These are phyloP conservation scores for Drepana falcataria DNA, from an alignment of 2,888 invertebrate species.

Conservation along the genomic window DNA sequence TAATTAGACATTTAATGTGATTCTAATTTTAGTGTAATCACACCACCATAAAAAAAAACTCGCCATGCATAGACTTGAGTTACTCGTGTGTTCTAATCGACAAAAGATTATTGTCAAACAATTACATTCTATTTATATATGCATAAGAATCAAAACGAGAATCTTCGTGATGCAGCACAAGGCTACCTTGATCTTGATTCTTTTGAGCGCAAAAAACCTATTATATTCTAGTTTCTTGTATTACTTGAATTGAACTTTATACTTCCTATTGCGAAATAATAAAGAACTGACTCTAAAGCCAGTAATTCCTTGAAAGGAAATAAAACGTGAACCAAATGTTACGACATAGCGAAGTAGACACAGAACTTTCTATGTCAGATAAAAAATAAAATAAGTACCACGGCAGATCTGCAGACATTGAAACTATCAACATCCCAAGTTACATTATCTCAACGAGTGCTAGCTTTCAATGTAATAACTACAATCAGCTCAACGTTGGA, in stretches of 20 bases:
- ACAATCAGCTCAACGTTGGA: no score
- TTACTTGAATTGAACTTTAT: background rate
- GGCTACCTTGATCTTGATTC: constrained; percentile 30
- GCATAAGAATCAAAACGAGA: constrained; percentile 26
- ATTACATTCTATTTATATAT: constrained; percentile 32
- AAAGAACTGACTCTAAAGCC: no score
- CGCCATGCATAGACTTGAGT: constrained; percentile 8
- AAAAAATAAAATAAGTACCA: no score
- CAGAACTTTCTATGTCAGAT: no score
- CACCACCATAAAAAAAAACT: constrained; percentile 7
- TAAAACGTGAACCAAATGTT: constrained; percentile 3
- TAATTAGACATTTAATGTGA: background rate
- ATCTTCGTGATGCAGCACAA: constrained; percentile 9
- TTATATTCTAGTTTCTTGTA: background rate
- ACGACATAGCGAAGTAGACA: background rate
- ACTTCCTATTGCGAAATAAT: no score
- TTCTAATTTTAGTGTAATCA: background rate
- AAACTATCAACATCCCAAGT: constrained; percentile 3
- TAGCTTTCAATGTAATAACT: constrained; percentile 9
- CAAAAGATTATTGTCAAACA: constrained; percentile 29
- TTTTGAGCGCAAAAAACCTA: background rate
- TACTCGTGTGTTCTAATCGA: constrained; percentile 24
- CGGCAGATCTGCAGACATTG: background rate
- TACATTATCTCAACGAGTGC: constrained; percentile 11
- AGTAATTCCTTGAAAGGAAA: no score